Base-by-base conservation (phyloP, 1,140 invertebrate species). In the Euwallacea fornicatus region DNA sequence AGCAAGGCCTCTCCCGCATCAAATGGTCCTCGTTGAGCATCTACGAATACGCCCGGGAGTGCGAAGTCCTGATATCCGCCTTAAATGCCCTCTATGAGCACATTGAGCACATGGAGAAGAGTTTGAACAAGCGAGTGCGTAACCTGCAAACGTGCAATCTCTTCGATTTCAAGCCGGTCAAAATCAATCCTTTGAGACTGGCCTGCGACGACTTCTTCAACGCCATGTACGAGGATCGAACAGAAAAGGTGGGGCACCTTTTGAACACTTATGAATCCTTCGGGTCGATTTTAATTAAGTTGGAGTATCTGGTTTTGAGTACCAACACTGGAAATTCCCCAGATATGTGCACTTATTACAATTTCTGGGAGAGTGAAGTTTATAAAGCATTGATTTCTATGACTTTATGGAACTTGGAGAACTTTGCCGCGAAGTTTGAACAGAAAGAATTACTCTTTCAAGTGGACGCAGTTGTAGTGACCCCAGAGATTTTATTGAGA, bases 11-110 rank as follows among this genome's bases (percentile, higher is more conserved):
- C 0, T 90, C 88, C 7, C 85, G 93, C 42, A 88, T 94, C 42
- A 93, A 90, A 64, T 96, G 94, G 94, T 90, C 88, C 70, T 93
- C 92, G 0, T 83, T 95, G 3, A 89, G 90, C 10, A 94, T 96
- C 55, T 83, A 83, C 44, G 91, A 94, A 62, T 96, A 91, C 78
- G 85, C 88, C 10, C 73, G 81, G 0, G 83, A 83, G 21, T 91
- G 89, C 75, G 78, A 81, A 56, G 79, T 81, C 53, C 74, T 79
- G 71, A 79, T 82, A 8, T 86, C 85, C 42, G 86, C 87, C 75
- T 83, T 93, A 64, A 84, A 83, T 46, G 89, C 88, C 0, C 83
- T 89, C 11, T 87, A 90, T 1, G 85, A 85, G 13, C 91, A 95
- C 81, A 85, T 95, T 3, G 88, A 90, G 72, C 90, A 93, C 78